Base-by-base conservation (phyloP, 2,797 vertebrate genomes). In the Echiichthys vipera region DNA sequence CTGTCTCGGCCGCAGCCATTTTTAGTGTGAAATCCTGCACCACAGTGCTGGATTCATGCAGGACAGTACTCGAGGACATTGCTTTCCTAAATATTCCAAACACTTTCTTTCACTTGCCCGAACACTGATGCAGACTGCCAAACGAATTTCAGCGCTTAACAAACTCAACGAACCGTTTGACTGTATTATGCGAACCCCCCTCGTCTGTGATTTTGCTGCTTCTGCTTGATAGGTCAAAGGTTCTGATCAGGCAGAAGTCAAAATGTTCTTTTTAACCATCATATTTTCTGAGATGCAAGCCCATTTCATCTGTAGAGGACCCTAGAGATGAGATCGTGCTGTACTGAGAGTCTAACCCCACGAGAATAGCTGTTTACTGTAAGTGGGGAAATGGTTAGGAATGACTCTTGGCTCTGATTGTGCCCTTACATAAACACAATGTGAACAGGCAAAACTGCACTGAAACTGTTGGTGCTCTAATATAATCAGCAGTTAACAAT, bases 251-350 rank as follows among this genome's bases (percentile, higher is more conserved):
- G 20, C 22, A 0, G 15, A 56, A 84, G 81, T 88, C 81, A 90
- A 88, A 34, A 32, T 20, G 8, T 49, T 80, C 77, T 74, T 78
- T 86, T 79, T 83, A 78, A 70, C 74, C 70, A 29, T 30, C 78
- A 83, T 73, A 76, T 86, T 89, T 83, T 80, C 81, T 45, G 84
- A 87, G 84, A 89, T 76, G 46, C 65, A 63, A 74, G 56, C 61
- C 39, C 65, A 65, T 84, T 77, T 68, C 50, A 46, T 70, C 66
- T 59, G 71, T 77, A 70, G 73, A 91, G 86, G 46, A 79, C 83
- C 75, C 86, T 86, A 74, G 59, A 90, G 69, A 88, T 71, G 53
- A 80, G 86, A 84, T 76, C 65, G 72, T 73, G 77, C 63, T 80
- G 74, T 66, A 71, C 70, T 71, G 66, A 80, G 78, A 78, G 78